Base-by-base conservation (phyloP, 2,797 vertebrate genomes). In the Mionectes olivaceus region DNA sequence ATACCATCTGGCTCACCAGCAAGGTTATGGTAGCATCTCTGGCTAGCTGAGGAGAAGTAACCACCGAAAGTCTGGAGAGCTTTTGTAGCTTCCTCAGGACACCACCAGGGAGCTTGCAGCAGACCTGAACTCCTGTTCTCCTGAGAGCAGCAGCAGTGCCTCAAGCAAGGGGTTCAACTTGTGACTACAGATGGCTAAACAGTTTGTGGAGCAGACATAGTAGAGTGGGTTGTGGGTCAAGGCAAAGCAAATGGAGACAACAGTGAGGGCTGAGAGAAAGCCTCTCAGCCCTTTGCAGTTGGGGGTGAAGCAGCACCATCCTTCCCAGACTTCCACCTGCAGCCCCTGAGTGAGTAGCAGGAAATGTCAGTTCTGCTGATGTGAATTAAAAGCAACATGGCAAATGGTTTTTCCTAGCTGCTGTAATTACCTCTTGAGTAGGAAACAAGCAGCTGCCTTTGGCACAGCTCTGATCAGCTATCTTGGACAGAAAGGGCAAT, bases 351-450 rank as follows among this genome's bases (percentile, higher is more conserved):
- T 44, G 32, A 83, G 35, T 64, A 70, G 82, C 79, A 80, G 76
- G 49, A 87, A 59, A 46, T 89, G 84, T 85, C 89, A 83, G 79
- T 88, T 93, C 68, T 92, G 89, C 71, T 94, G 87, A 71, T 68
- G 65, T 19, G 89, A 94, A 94, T 78, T 94, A 85, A 92, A 94
- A 89, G 76, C 37, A 92, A 57, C 82, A 75, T 22, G 49, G 84
- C 37, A 94, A 94, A 84, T 43, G n/a, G 46, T 77, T 55, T 93
- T 90, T 80, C 71, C 84, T 77, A 57, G 71, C 21, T 83, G 35
- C 43, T 77, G 33, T 84, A 90, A 90, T 93, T 91, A 60, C 61
- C 74, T 73, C 76, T 56, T 9, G 70, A 91, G 65, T 80, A 79
- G 55, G 32, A 86, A 86, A 69, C 23, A 74, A 85, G 53, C 71